Evolutionary conservation across 2,888 invertebrate species (phyloP).

Genomic region (Pseudolycoriella hygida): DNA sequence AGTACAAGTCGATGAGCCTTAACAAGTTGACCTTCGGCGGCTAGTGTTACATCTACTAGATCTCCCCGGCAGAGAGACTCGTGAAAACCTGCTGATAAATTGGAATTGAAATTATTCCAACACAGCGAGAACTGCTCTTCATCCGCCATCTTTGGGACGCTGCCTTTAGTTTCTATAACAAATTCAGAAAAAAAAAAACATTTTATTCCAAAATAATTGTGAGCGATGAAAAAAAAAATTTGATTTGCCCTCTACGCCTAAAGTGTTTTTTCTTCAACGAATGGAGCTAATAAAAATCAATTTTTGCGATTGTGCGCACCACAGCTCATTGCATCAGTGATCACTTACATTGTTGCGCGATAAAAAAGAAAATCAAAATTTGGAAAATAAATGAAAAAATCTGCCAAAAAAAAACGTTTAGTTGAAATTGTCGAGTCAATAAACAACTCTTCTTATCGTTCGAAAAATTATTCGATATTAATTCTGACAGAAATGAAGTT

Average conservation of each 20-base stretch:
- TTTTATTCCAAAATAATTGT: background rate
- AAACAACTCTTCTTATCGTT: no score
- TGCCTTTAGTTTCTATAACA: background rate
- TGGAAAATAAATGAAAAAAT: no score
- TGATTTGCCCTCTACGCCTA: no score
- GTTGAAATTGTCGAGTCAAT: no score
- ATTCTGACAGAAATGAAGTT: no score
- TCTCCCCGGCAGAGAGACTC: slow-evolving; percentile 51
- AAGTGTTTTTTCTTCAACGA: background rate
- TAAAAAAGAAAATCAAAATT: no score
- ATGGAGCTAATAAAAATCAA: no score
- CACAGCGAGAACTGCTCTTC: slow-evolving; percentile 56
- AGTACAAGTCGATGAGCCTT: slow-evolving; percentile 54
- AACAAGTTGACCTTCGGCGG: slow-evolving; percentile 50
- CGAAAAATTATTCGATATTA: no score
- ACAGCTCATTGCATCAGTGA: no score
- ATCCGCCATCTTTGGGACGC: slow-evolving; percentile 43
- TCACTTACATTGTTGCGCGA: no score
- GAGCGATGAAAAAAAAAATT: background rate
- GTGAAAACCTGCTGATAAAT: slow-evolving; percentile 52
- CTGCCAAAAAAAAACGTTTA: no score
- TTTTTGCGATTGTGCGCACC: no score
- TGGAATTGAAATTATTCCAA: slow-evolving; percentile 60
- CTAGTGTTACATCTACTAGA: slow-evolving; percentile 50
- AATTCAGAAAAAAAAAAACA: background rate